Base-by-base conservation (phyloP, 2,888 invertebrate species). In the Epinotia nisella region DNA sequence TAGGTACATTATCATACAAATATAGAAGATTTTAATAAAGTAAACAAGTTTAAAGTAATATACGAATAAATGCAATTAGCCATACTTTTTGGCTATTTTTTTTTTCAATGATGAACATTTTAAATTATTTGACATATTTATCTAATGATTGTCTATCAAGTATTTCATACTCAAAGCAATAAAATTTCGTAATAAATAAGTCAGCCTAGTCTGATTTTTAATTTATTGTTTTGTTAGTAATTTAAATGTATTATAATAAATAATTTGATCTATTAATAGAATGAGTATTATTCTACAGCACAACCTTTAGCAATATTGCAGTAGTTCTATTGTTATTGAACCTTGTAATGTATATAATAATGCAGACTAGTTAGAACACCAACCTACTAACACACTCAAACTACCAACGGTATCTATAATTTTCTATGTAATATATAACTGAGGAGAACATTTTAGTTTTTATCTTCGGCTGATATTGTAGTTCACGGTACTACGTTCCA, bases 401-500 rank as follows among this genome's bases (percentile, higher is more conserved):
- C 29, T 24, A 24, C 49, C 15, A n/a, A 49, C 49, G 45, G 45
- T 49, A 35, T 35, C 35, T 35, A 49, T 49, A 45, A 49, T 5
- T 49, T 49, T n/a, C 15, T n/a, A n/a, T n/a, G n/a, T n/a, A n/a
- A n/a, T 45, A 4, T n/a, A 55, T 4, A 55, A 13, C 13, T 21
- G 55, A 21, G 21, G 11, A 21, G 21, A 21, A 11, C 24, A 5
- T 58, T 3, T 3, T 58, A 3, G 29, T 58, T 29, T 3, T 29
- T n/a, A 24, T 29, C n/a, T 58, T 58, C 1, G n/a, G 15, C 21
- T 45, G 21, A 15, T 60, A 19, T 24, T 49, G 24, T 19, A 39
- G 29, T 68, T 86, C 92, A 95, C 41, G 95, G 95, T 70, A 94
- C 93, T 62, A 96, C 89, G 85, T 96, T 96, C 96, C 96, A 96